These are phyloP conservation scores for Tylochromis polylepis DNA, from an alignment of 2,113 vertebrate genomes.

Conservation along the genomic window DNA sequence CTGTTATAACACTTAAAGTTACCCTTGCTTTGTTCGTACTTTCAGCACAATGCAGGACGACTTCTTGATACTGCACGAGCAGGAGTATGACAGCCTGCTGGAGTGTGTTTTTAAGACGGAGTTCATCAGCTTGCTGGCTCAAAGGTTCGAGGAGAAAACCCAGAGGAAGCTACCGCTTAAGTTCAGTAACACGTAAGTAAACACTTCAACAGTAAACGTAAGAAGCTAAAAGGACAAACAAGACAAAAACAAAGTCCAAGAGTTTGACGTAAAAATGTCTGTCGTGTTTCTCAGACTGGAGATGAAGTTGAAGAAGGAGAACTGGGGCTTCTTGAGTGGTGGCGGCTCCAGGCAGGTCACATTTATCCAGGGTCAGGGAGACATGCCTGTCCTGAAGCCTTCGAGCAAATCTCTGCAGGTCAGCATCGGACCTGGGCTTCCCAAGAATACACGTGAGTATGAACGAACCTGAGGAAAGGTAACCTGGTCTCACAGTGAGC, in stretches of 20 bases:
- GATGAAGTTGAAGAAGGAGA: constrained; percentile 96
- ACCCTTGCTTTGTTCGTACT: not conserved
- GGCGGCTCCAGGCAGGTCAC: constrained; percentile 87
- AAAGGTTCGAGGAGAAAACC: constrained; percentile 89
- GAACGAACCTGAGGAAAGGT: not conserved
- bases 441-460: constrained; percentile 92
- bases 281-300: constrained; percentile 79
- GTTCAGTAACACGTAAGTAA: constrained; percentile 90
- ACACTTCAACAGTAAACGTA: not conserved
- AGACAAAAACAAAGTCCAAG: not conserved
- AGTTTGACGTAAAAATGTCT: not conserved
- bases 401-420: constrained; percentile 93
- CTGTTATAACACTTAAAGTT: not conserved
- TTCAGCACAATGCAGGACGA: constrained; percentile 90
- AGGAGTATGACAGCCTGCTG: constrained; percentile 94
- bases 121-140: constrained; percentile 90
- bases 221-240: not conserved
- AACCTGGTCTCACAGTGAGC: not conserved
- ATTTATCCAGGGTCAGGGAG: constrained; percentile 86
- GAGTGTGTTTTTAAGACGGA: constrained; percentile 95
- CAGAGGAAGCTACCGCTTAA: constrained; percentile 92
- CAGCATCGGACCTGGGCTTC: constrained; percentile 91
- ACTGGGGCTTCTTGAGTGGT: constrained; percentile 91
- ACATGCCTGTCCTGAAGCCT: constrained; percentile 82
- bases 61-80: constrained; percentile 89